phyloP scores from a whole-genome alignment of 2,888 invertebrate species.

The Cordylochernes scorpioides region DNA sequence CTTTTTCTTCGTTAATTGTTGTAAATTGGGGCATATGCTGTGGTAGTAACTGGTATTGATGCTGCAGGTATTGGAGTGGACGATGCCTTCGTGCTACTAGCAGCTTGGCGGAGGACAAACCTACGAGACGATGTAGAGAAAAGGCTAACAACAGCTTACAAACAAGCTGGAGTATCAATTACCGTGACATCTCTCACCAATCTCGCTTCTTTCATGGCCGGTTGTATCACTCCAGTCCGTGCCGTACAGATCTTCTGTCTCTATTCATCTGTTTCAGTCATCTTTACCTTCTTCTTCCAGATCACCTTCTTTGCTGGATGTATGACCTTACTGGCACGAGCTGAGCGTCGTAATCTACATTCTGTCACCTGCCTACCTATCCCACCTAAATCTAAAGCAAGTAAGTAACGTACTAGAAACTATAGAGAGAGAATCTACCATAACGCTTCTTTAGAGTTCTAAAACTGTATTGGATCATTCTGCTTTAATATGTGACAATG shows the following conservation, averaged over 20 bases:
- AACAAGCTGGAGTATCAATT: constrained; percentile 83
- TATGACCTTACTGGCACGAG: constrained; percentile 63
- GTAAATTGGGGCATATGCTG: too few species aligned
- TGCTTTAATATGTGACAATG: too few species aligned
- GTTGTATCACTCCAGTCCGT: constrained; percentile 70
- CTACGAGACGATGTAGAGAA: constrained; percentile 38
- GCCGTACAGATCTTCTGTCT: constrained; percentile 73
- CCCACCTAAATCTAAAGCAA: constrained; percentile 50
- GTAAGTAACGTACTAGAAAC: too few species aligned
- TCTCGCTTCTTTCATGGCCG: constrained; percentile 18
- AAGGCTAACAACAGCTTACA: constrained; percentile 57
- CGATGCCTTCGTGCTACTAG: constrained; percentile 80
- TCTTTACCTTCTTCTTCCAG: constrained; percentile 69
- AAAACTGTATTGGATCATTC: too few species aligned
- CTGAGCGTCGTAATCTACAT: constrained; percentile 61
- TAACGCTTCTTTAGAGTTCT: too few species aligned
- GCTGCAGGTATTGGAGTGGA: constrained; percentile 69
- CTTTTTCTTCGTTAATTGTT: too few species aligned
- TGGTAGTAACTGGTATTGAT: too few species aligned
- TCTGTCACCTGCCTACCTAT: constrained; percentile 40
- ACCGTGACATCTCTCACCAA: constrained; percentile 80
- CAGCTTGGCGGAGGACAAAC: constrained; percentile 70
- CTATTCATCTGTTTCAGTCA: constrained; percentile 70
- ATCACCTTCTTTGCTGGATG: constrained; percentile 72
- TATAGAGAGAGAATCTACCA: too few species aligned